Conservation (phyloP, 2,888 invertebrate genomes). For the Eucriotettix oculatus region DNA sequence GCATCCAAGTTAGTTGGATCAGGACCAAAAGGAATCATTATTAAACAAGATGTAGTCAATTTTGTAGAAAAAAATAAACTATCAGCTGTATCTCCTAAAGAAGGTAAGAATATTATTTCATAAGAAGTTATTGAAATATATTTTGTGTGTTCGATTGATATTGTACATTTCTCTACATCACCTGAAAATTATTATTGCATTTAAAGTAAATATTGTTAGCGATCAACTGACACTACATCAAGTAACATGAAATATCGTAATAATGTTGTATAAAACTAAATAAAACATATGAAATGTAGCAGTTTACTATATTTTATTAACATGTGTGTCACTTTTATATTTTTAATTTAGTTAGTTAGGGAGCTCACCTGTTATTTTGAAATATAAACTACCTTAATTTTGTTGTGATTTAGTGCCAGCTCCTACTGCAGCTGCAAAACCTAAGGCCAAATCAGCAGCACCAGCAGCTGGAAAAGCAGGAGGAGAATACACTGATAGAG, state of each 20-base stretch:
- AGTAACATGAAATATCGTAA: neutral
- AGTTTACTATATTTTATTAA: too few relatives aligned
- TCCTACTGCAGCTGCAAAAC: neutral
- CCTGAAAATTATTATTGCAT: neutral
- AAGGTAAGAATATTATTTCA: conserved; percentile 15
- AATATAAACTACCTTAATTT: neutral
- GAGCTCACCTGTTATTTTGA: neutral
- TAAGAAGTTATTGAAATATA: neutral
- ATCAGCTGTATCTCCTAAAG: conserved; percentile 22
- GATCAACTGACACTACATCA: neutral
- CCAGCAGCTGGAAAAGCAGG: conserved; percentile 6
- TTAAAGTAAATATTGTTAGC: neutral
- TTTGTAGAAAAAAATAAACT: conserved; percentile 28
- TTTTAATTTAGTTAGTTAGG: too few relatives aligned
- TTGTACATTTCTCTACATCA: neutral
- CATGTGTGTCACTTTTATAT: too few relatives aligned
- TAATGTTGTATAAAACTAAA: neutral
- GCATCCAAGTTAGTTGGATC: conserved; percentile 30
- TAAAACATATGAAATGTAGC: too few relatives aligned
- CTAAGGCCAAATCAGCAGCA: conserved; percentile 4
- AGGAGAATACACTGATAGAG: conserved; percentile 31
- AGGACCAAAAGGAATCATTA: conserved; percentile 39
- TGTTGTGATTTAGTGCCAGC: neutral
- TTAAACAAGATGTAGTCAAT: conserved; percentile 39
- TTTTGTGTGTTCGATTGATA: neutral